Percentiles rank a stretch among this genome's conserved stretches.
Evolutionary conservation across 2,888 invertebrate species (phyloP).

Genomic region (Amphipyra tragopoginis): DNA sequence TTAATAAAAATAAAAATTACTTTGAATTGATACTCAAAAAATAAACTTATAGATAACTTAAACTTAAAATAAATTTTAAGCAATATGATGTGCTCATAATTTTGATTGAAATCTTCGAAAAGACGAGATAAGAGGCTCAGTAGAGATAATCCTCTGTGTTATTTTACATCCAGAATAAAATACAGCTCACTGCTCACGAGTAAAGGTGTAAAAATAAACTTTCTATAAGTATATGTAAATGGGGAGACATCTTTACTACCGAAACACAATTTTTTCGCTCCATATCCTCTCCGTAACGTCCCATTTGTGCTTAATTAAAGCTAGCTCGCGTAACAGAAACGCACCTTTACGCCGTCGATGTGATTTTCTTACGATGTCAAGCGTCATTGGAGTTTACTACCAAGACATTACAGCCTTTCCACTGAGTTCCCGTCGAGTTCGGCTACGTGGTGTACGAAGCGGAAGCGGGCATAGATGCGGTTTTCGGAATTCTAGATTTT

Average conservation of each 20-base stretch:
- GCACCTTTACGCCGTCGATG: conserved; percentile 30
- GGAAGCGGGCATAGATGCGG: background rate
- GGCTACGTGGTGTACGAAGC: background rate
- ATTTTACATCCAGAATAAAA: too few species aligned
- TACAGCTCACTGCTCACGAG: too few species aligned
- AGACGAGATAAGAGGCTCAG: too few species aligned
- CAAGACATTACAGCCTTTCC: conserved; percentile 12
- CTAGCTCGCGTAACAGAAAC: conserved; percentile 34
- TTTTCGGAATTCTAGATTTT: too few species aligned
- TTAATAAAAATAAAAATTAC: too few species aligned
- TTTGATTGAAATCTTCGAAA: too few species aligned
- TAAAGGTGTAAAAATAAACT: too few species aligned
- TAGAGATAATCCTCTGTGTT: too few species aligned
- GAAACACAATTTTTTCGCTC: conserved; percentile 28
- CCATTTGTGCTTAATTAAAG: conserved; percentile 40
- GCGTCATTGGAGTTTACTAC: conserved; percentile 41
- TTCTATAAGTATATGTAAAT: background rate
- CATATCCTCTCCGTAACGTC: conserved; percentile 26
- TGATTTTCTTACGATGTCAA: conserved; percentile 41
- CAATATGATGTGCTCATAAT: too few species aligned
- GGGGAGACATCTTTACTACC: conserved; percentile 8
- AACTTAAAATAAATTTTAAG: too few species aligned
- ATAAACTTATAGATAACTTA: too few species aligned
- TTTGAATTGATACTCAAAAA: too few species aligned
- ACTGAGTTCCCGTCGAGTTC: background rate